Conservation (phyloP, 1,140 invertebrate species). For the Globodera rostochiensis region DNA sequence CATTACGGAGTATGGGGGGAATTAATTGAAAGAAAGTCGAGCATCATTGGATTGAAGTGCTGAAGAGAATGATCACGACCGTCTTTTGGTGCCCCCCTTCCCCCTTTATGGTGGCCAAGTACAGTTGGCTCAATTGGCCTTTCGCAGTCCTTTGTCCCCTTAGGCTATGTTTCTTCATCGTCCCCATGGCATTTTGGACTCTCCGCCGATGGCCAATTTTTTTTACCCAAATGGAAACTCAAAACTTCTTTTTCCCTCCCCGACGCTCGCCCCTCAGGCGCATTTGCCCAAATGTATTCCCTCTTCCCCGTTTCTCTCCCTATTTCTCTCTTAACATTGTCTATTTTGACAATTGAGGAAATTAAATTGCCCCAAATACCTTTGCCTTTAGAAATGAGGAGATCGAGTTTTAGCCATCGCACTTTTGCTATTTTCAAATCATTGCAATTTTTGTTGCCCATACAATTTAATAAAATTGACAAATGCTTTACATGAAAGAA, state of each 20-base stretch:
- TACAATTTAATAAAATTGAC: no score
- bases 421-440: no score
- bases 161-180: neutral
- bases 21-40: no score
- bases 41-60: no score
- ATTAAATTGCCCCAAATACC: neutral
- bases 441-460: no score
- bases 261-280: no score
- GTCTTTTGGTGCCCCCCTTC: no score
- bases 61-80: no score
- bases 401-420: no score
- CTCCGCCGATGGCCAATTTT: neutral
- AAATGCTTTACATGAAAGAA: no score
- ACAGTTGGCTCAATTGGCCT: neutral
- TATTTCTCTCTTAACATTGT: neutral
- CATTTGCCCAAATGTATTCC: neutral
- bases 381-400: neutral
- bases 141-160: neutral
- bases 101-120: neutral
- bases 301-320: neutral
- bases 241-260: neutral
- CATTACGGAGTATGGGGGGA: no score
- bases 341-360: neutral
- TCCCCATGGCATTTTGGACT: constrained; percentile 1
- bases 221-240: neutral